A percentile compares a stretch with the other conserved stretches of the same genome.
These are phyloP conservation scores for Menidia menidia DNA, from an alignment of 2,797 vertebrate species.

Conservation along the genomic window DNA sequence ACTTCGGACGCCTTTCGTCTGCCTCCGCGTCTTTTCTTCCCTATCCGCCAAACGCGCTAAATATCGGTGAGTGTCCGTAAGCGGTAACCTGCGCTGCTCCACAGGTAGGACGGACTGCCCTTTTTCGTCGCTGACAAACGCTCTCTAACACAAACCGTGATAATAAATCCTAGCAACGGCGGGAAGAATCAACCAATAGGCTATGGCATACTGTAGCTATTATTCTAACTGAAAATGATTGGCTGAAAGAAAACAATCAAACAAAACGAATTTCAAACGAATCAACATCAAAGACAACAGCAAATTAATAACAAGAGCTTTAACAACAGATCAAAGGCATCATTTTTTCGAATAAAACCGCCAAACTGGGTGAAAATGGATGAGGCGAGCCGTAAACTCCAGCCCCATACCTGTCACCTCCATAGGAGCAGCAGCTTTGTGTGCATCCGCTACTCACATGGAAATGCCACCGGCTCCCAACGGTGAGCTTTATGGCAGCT, in stretches of 20 bases:
- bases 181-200: background rate
- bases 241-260: background rate
- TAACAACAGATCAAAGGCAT: too few relatives aligned
- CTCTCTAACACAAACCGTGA: too few relatives aligned
- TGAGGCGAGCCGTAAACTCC: background rate
- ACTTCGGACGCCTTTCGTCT: constrained; percentile 49
- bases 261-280: background rate
- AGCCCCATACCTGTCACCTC: constrained; percentile 42
- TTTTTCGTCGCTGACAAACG: background rate
- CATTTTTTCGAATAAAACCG: too few relatives aligned
- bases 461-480: constrained; percentile 40
- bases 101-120: constrained; percentile 65
- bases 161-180: background rate
- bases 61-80: constrained; percentile 55
- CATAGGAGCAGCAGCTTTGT: constrained; percentile 26
- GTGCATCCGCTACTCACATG: constrained; percentile 38
- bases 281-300: too few relatives aligned
- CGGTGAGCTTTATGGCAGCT: constrained; percentile 36
- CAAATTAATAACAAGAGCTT: background rate
- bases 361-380: too few relatives aligned
- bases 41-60: constrained; percentile 55
- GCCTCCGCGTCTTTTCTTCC: background rate
- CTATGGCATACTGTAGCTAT: constrained; percentile 14
- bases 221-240: constrained; percentile 4
- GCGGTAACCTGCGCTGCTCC: constrained; percentile 65